Percentiles rank a stretch among this genome's conserved stretches.
Conservation (phyloP, 2,888 invertebrate genomes). For the Latrodectus elegans region DNA sequence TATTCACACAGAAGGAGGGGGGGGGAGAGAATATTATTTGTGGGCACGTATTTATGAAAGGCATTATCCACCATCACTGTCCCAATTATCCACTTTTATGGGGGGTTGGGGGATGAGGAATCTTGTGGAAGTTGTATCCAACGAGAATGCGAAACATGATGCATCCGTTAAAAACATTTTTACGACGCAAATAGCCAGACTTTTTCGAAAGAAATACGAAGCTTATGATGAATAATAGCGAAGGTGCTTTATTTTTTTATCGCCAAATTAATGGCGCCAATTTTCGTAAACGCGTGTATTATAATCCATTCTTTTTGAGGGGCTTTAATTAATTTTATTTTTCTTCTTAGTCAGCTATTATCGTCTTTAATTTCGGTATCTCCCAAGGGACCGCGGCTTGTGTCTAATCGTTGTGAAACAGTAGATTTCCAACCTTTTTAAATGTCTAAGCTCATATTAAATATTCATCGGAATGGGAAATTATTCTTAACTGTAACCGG, state of each 20-base stretch:
- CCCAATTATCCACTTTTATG: no score
- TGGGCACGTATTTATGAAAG: no score
- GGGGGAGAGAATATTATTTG: no score
- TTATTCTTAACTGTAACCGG: not conserved
- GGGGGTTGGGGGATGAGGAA: not conserved
- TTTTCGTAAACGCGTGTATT: not conserved
- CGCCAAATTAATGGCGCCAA: slow-evolving; percentile 1
- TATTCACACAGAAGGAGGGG: no score
- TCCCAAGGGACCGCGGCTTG: not conserved
- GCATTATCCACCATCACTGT: no score
- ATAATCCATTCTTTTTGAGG: not conserved
- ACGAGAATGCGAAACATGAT: not conserved
- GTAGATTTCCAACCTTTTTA: not conserved
- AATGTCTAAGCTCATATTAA: slow-evolving; percentile 3
- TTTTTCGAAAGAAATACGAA: not conserved
- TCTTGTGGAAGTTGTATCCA: not conserved
- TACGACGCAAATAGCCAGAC: not conserved
- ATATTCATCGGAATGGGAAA: slow-evolving; percentile 5
- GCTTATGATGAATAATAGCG: not conserved
- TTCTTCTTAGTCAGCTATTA: slow-evolving; percentile 2
- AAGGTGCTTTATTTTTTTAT: slow-evolving; percentile 5
- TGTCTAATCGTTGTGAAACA: slow-evolving; percentile 5
- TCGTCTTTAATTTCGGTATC: not conserved
- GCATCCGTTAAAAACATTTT: slow-evolving; percentile 2
- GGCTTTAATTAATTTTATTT: slow-evolving; percentile 1